A percentile compares a stretch with the other conserved stretches of the same genome.
These are phyloP conservation scores for Homarus gammarus DNA, from an alignment of 2,888 invertebrate species.

Conservation along the genomic window DNA sequence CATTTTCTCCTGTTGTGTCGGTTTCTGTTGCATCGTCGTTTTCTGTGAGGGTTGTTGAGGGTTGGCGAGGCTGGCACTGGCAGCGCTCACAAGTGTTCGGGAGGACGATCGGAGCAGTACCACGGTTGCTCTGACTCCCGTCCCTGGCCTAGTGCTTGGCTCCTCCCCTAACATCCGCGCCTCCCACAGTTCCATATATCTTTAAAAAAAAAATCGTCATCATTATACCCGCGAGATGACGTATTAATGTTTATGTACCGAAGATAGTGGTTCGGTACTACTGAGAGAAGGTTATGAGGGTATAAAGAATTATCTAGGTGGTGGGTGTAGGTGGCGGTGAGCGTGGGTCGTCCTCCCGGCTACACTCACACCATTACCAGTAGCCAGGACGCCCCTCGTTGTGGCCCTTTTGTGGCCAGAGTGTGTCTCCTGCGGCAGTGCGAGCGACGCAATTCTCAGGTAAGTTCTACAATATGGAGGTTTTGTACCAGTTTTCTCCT, in stretches of 20 bases:
- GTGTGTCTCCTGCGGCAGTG: conserved; percentile 34
- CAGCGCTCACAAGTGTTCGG: conserved; percentile 1
- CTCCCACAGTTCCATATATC: not conserved
- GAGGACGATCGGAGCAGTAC: not conserved
- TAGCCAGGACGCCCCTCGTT: conserved; percentile 11
- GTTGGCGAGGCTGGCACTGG: conserved; percentile 12
- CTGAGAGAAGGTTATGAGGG: not conserved
- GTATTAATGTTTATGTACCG: not conserved
- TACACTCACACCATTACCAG: not conserved
- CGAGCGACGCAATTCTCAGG: conserved; percentile 10
- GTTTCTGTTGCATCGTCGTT: not conserved
- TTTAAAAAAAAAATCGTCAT: not conserved
- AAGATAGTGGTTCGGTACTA: not conserved
- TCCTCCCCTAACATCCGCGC: not conserved
- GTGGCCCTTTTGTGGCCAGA: conserved; percentile 34
- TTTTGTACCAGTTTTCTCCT: not conserved
- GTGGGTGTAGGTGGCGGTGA: not conserved
- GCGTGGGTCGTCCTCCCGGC: not conserved
- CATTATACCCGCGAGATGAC: not conserved
- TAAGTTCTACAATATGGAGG: no score
- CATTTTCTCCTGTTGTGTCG: no score
- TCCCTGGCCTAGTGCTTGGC: conserved; percentile 1
- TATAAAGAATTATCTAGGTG: not conserved
- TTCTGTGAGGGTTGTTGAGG: conserved; percentile 5
- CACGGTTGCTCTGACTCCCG: not conserved